Percentiles rank a stretch among this genome's conserved stretches.
Conservation (phyloP, 2,113 vertebrate genomes). For the Macrotis lagotis region DNA sequence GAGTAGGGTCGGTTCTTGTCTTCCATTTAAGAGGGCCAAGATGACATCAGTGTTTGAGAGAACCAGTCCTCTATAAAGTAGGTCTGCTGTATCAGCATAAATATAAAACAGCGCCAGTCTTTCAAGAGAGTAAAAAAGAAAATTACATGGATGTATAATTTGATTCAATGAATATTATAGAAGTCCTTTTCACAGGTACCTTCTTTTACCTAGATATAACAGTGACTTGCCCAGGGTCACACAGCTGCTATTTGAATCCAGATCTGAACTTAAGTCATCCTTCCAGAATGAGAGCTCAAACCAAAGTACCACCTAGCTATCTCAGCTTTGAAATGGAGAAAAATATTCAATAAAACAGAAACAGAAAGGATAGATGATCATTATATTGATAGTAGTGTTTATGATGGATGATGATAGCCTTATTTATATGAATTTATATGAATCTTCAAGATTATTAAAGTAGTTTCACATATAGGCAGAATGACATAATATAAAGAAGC, state of each 20-base stretch:
- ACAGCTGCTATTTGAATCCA: background rate
- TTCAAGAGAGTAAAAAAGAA: background rate
- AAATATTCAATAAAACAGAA: background rate
- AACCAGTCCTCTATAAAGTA: background rate
- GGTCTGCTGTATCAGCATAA: background rate
- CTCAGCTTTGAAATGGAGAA: background rate
- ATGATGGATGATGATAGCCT: background rate
- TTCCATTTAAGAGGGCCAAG: no score
- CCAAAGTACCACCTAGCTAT: background rate
- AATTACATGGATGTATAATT: background rate
- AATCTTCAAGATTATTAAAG: background rate
- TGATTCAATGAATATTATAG: background rate
- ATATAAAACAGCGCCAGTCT: background rate
- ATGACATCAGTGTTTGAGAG: no score
- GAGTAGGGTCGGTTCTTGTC: no score
- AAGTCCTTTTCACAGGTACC: background rate
- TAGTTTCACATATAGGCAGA: background rate
- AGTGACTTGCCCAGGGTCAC: background rate
- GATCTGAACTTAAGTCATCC: background rate
- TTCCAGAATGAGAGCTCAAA: background rate
- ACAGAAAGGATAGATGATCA: background rate
- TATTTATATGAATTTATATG: background rate
- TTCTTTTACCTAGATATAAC: background rate
- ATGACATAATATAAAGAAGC: background rate
- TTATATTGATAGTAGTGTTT: background rate